A percentile compares a stretch with the other conserved stretches of the same genome.
These are phyloP conservation scores for Myrmecophaga tridactyla DNA, from an alignment of 2,113 vertebrate species.

Conservation along the genomic window DNA sequence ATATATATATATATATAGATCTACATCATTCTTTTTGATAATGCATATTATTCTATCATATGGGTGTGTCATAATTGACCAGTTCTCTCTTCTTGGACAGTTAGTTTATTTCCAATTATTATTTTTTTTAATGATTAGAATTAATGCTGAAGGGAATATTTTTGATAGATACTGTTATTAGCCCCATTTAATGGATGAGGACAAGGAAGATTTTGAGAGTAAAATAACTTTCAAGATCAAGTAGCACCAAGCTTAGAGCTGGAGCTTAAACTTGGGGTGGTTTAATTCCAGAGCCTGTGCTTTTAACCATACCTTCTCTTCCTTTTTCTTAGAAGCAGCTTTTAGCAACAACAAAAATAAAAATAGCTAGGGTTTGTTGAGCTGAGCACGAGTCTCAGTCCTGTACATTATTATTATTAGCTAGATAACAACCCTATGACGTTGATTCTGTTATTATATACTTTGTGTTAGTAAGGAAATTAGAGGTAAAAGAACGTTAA, in stretches of 20 bases:
- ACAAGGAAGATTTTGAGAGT: neutral
- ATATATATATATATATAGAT: neutral
- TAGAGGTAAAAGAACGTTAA: neutral
- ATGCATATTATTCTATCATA: neutral
- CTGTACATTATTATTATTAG: neutral
- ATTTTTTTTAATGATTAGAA: neutral
- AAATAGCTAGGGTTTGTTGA: neutral
- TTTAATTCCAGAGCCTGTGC: neutral
- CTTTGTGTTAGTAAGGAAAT: neutral
- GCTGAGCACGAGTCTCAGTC: neutral
- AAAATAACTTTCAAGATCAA: neutral
- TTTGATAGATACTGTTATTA: neutral
- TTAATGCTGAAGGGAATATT: neutral
- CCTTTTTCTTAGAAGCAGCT: conserved; percentile 20
- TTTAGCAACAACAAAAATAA: neutral
- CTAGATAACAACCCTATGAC: neutral
- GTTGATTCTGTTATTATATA: neutral
- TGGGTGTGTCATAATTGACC: neutral
- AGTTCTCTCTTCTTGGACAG: neutral
- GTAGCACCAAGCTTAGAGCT: neutral
- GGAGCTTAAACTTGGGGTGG: neutral
- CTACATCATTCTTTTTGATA: neutral
- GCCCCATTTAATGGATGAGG: neutral
- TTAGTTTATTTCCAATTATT: neutral
- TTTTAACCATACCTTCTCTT: neutral